Evolutionary conservation across 2,888 invertebrate species (phyloP), one percentile per base, ranked within the genome.

Genomic region (Agrochola litura): DNA sequence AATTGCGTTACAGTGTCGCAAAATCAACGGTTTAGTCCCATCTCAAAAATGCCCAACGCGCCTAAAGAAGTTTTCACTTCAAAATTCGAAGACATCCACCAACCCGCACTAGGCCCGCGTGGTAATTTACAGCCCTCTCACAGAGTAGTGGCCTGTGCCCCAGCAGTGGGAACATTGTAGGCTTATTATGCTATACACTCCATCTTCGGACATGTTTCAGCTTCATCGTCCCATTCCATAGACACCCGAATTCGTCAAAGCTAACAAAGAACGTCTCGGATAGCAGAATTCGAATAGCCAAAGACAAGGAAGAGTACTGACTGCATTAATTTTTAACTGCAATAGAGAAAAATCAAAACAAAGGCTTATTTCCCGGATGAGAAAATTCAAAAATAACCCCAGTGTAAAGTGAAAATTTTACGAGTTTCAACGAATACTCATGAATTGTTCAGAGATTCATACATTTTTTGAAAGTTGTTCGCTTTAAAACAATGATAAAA

Each of bases 381-480:
- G 3, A 16, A n/a, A 37, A 60, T 37, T n/a, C 3, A 3, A 37
- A 67, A n/a, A 16, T 30, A 37, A 37, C 16, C 1, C 37, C 6
- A 67, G 10, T 37, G 60, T 16, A 37, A 16, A n/a, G 3, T 16
- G 37, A 37, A 9, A 10, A 37, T 16, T 37, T 61, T 60, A 16
- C 37, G 60, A 46, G 14, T 58, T 46, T 78, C 22, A 79, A 54
- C 6, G 14, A 16, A 6, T 30, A 25, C 6, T 5, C 37, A 14
- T 56, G 46, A 77, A 77, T 64, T 30, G 16, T 65, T 25, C 54
- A 41, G 22, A 56, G 25, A 14, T 60, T 77, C 30, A 65, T 66
- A 41, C 6, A 46, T 65, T 77, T 37, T 37, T 65, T 19, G 9
- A 16, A 49, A 64, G 25, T 52, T 30, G 22, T 56, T 64, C 46